A percentile compares a stretch with the other conserved stretches of the same genome.
phyloP scores from a whole-genome alignment of 92 coral and sea anemone species.

The Epizoanthus rinbou region DNA sequence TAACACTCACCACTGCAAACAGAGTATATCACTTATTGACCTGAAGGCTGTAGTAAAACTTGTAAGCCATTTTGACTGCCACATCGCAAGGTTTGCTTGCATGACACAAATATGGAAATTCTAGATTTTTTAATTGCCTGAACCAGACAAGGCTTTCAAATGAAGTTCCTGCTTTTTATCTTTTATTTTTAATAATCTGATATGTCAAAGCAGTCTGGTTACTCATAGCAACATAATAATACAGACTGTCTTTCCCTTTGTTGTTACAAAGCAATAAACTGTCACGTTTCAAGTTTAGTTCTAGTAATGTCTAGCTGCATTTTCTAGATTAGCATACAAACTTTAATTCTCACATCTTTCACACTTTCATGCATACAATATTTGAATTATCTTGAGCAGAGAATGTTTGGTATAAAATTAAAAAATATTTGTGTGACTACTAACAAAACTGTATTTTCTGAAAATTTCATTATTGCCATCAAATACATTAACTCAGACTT shows the following conservation, averaged over 20 bases:
- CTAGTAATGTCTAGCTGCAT: constrained; percentile 21
- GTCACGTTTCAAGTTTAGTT: not conserved
- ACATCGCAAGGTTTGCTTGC: constrained; percentile 21
- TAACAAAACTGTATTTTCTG: not conserved
- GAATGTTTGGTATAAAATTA: not conserved
- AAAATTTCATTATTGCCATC: too few species aligned
- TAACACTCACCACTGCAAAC: constrained; percentile 6
- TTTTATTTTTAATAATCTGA: constrained; percentile 29
- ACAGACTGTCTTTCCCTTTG: constrained; percentile 17
- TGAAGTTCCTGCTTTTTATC: constrained; percentile 43
- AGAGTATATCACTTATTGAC: not conserved
- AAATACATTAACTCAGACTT: too few species aligned
- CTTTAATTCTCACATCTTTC: not conserved
- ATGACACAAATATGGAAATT: constrained; percentile 40
- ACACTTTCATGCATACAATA: not conserved
- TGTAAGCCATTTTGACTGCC: constrained; percentile 15
- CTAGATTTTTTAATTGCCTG: not conserved
- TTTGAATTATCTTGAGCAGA: not conserved
- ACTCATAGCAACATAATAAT: constrained; percentile 24
- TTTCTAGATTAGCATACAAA: not conserved
- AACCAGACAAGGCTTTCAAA: constrained; percentile 35
- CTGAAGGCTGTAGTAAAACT: not conserved
- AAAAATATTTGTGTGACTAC: not conserved
- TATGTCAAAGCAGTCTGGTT: constrained; percentile 29
- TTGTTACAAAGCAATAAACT: constrained; percentile 18